These are phyloP conservation scores for Drosophila novamexicana DNA, from an alignment of 1,140 invertebrate species.

Conservation along the genomic window DNA sequence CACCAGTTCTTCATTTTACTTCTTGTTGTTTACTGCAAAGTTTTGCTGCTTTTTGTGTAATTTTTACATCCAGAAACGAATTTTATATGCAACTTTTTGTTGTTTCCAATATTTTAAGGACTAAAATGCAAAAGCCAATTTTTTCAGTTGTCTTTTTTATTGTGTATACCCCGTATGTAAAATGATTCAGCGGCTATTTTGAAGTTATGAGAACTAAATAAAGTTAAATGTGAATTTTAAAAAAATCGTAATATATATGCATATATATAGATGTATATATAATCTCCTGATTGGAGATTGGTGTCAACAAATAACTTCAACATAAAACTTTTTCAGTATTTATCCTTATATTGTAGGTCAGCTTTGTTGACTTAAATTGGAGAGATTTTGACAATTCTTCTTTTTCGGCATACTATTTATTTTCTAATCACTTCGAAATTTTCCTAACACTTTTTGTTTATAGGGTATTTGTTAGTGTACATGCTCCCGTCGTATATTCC, in stretches of 20 bases:
- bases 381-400: neutral
- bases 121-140: conserved; percentile 38
- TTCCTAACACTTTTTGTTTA: neutral
- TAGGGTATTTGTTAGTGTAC: conserved; percentile 10
- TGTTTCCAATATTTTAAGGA: conserved; percentile 44
- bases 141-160: conserved; percentile 24
- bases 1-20: conserved; percentile 11
- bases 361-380: neutral
- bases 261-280: no score
- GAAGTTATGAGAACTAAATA: no score
- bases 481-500: neutral
- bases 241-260: no score
- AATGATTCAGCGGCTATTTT: no score
- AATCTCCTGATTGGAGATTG: no score
- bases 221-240: no score
- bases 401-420: conserved; percentile 13
- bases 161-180: no score
- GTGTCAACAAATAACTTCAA: no score
- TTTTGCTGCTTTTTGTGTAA: conserved; percentile 70
- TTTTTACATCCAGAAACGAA: conserved; percentile 65
- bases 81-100: conserved; percentile 45
- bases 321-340: no score
- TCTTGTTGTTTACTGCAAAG: conserved; percentile 38
- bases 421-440: neutral
- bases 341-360: neutral